Conservation (phyloP, 2,888 invertebrate genomes). For the Netelia fuscicornis region DNA sequence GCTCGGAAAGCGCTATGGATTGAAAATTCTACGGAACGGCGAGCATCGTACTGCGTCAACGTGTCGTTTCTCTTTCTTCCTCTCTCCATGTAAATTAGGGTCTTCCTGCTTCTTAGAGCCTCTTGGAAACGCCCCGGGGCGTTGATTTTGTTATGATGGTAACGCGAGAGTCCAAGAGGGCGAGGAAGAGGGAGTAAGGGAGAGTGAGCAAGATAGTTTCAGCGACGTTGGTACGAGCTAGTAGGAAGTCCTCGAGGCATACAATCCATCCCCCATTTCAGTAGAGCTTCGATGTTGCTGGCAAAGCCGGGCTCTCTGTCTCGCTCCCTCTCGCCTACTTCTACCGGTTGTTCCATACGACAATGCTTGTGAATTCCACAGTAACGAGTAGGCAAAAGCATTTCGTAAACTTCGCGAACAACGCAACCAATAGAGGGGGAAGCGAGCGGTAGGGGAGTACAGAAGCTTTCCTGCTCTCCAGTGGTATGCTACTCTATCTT, state of each 20-base stretch:
- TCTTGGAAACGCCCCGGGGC: slow-evolving; percentile 20
- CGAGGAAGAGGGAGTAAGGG: slow-evolving; percentile 14
- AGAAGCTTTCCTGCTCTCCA: slow-evolving; percentile 40
- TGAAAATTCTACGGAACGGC: not conserved
- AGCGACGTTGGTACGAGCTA: slow-evolving; percentile 27
- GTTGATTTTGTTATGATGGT: slow-evolving; percentile 51
- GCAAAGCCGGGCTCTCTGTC: slow-evolving; percentile 45
- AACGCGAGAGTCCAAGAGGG: slow-evolving; percentile 20
- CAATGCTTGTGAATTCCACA: slow-evolving; percentile 61
- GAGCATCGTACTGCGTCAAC: slow-evolving; percentile 3
- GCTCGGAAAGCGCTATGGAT: too few relatives aligned
- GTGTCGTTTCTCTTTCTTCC: slow-evolving; percentile 2
- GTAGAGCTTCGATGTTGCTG: slow-evolving; percentile 39
- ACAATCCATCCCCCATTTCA: slow-evolving; percentile 15
- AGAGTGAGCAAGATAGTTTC: slow-evolving; percentile 40
- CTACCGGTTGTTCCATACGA: slow-evolving; percentile 38
- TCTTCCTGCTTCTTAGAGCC: not conserved
- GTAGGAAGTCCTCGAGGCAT: slow-evolving; percentile 55
- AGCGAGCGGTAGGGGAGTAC: not conserved
- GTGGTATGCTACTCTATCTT: slow-evolving; percentile 25
- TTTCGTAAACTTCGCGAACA: slow-evolving; percentile 63
- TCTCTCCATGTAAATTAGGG: not conserved
- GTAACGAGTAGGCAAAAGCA: slow-evolving; percentile 61
- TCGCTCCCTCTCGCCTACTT: not conserved
- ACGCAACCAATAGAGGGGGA: slow-evolving; percentile 20